phyloP scores from a whole-genome alignment of 23 tunicate species.

The Phallusia fumigata region DNA sequence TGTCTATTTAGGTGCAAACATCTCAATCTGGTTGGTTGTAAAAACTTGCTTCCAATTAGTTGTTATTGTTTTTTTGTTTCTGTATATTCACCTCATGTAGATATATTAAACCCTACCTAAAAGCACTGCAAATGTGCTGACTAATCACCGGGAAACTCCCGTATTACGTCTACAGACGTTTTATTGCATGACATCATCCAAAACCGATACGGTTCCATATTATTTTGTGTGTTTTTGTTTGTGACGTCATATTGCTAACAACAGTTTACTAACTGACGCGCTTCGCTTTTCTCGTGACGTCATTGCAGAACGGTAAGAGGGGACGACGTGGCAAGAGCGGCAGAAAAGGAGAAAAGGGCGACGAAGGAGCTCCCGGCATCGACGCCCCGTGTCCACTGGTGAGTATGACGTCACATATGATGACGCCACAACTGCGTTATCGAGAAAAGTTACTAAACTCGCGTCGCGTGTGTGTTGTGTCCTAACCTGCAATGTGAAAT shows the following conservation, averaged over 20 bases:
- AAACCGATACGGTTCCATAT: background rate
- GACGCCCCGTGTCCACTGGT: conserved; percentile 91
- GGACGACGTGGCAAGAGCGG: conserved; percentile 79
- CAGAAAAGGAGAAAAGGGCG: conserved; percentile 69
- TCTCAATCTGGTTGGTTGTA: too few relatives aligned
- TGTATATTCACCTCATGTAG: too few relatives aligned
- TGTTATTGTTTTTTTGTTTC: too few relatives aligned
- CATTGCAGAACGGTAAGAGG: conserved; percentile 24
- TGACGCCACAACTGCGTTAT: background rate
- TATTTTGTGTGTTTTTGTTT: background rate
- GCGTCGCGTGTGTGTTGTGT: background rate
- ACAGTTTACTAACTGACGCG: conserved; percentile 1
- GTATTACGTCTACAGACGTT: too few relatives aligned
- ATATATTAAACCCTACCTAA: background rate
- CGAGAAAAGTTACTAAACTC: background rate
- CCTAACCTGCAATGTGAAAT: background rate
- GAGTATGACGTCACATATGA: conserved; percentile 24
- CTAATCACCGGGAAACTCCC: too few relatives aligned
- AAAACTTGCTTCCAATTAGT: too few relatives aligned
- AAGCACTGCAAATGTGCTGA: background rate
- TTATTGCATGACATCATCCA: background rate
- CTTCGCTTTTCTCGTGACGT: conserved; percentile 10
- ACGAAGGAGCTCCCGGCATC: conserved; percentile 79
- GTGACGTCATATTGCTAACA: background rate
- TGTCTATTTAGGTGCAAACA: too few relatives aligned